These are phyloP conservation scores for Alosa sapidissima DNA, from an alignment of 2,797 vertebrate species.

Conservation along the genomic window DNA sequence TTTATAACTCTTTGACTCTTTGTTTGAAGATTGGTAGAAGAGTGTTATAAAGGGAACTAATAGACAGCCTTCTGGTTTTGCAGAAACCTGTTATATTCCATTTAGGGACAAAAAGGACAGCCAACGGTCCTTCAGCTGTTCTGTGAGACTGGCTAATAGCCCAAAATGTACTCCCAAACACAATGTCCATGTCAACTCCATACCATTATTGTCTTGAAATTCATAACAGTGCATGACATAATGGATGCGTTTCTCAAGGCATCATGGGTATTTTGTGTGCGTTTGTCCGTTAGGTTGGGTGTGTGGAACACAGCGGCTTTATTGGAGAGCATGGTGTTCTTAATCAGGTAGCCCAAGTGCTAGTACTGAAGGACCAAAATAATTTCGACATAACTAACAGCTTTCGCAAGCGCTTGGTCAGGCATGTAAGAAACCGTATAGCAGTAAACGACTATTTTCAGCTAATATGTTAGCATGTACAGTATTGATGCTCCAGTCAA, in stretches of 20 bases:
- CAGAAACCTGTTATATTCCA: neutral
- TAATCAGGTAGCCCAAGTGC: neutral
- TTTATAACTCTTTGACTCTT: neutral
- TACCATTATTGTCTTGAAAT: neutral
- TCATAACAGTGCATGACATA: neutral
- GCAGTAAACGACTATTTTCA: neutral
- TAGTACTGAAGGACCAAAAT: conserved; percentile 15
- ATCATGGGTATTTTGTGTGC: neutral
- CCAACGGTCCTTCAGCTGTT: conserved; percentile 3
- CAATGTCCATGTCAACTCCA: neutral
- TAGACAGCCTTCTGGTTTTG: neutral
- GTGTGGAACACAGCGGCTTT: neutral
- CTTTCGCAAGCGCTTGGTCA: conserved; percentile 5
- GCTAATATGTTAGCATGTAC: conserved; percentile 10
- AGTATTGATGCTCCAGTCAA: conserved; percentile 20
- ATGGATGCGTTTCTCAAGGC: neutral
- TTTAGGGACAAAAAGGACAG: conserved; percentile 1
- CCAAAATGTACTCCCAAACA: neutral
- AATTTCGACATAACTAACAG: conserved; percentile 3
- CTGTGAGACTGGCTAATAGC: neutral
- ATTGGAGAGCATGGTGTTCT: neutral
- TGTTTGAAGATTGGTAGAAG: neutral
- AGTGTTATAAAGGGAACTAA: neutral
- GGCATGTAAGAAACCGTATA: conserved; percentile 5
- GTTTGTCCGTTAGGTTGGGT: neutral